Percentiles rank a stretch among this genome's conserved stretches.
Evolutionary conservation across 2,113 vertebrate species (phyloP).

Genomic region (Chitala chitala): DNA sequence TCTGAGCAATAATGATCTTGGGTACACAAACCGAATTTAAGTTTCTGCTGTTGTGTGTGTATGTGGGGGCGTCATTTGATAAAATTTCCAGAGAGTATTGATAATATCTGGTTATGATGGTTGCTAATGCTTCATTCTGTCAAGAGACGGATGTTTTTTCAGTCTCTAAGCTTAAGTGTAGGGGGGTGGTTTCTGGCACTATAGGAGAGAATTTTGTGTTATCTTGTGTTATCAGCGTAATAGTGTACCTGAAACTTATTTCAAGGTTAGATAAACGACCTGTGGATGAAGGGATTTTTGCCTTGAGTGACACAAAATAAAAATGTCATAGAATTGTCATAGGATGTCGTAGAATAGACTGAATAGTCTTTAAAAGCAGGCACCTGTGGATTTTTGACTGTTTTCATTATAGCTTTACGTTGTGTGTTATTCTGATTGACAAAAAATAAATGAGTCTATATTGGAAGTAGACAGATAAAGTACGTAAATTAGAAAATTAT

Average conservation of each 20-base stretch:
- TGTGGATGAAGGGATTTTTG: neutral
- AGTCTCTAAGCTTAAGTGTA: constrained; percentile 11
- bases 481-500: no score
- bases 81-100: neutral
- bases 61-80: no score
- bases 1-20: neutral
- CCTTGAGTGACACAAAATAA: neutral
- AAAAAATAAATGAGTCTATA: no score
- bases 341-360: neutral
- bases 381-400: neutral
- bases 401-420: neutral
- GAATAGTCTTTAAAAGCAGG: no score
- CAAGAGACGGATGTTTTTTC: neutral
- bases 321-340: neutral
- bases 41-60: no score
- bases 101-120: neutral
- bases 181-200: neutral
- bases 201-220: constrained; percentile 7
- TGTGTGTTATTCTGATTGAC: no score
- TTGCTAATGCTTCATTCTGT: neutral
- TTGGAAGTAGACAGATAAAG: no score
- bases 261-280: constrained; percentile 50
- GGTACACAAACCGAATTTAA: neutral
- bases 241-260: constrained; percentile 25
- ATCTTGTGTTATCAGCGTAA: constrained; percentile 23